Evolutionary conservation across 1,140 invertebrate species (phyloP).

Genomic region (Dufourea novaeangliae): DNA sequence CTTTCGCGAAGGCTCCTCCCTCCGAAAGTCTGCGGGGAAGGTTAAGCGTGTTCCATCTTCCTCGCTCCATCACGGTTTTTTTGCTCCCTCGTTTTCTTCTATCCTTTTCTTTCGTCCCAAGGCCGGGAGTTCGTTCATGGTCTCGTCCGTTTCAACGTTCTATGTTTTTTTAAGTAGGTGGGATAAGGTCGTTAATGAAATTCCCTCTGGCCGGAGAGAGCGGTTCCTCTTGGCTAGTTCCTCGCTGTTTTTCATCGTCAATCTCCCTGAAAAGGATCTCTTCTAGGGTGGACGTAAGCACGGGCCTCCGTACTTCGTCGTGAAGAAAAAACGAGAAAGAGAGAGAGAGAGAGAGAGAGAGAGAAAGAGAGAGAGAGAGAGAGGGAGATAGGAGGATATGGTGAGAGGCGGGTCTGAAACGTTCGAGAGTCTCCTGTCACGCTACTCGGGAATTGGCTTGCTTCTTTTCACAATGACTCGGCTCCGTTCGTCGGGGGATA

Average conservation of each 20-base stretch:
- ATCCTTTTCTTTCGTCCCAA: neutral
- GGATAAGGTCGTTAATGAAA: constrained; percentile 69
- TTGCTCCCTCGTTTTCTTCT: neutral
- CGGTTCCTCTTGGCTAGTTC: constrained; percentile 42
- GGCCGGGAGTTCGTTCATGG: constrained; percentile 7
- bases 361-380: neutral
- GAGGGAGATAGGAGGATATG: no score
- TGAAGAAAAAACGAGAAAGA: constrained; percentile 25
- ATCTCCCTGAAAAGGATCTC: constrained; percentile 55
- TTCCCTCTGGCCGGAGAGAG: constrained; percentile 52
- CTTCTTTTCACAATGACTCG: constrained; percentile 49
- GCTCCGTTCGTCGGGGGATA: constrained; percentile 42
- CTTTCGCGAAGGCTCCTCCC: constrained; percentile 26
- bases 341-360: no score
- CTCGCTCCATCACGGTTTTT: neutral
- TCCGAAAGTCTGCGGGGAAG: constrained; percentile 28
- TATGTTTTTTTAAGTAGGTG: constrained; percentile 64
- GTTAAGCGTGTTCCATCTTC: constrained; percentile 1
- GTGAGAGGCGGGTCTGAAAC: no score
- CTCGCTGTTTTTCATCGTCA: constrained; percentile 54
- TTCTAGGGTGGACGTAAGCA: constrained; percentile 51
- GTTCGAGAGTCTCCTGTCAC: constrained; percentile 55
- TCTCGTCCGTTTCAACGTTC: constrained; percentile 42
- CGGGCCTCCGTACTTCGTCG: constrained; percentile 34
- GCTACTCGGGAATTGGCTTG: constrained; percentile 51